phyloP scores from a whole-genome alignment of 2,113 vertebrate species.

The Esox niger region DNA sequence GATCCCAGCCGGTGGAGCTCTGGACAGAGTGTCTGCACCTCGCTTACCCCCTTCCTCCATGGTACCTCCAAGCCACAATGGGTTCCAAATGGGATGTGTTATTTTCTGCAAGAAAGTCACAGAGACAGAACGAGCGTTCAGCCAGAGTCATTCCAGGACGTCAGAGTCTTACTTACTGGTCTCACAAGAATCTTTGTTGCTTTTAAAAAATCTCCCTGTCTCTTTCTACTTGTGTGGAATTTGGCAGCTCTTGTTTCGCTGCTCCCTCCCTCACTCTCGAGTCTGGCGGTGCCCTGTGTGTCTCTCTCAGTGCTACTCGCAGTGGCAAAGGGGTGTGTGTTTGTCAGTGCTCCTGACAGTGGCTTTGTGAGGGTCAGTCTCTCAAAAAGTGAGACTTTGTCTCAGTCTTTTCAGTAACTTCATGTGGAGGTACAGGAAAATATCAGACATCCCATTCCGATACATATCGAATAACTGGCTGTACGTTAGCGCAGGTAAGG shows the following conservation, averaged over 20 bases:
- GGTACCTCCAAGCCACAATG: too few relatives aligned
- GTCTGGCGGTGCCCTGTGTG: slow-evolving; percentile 37
- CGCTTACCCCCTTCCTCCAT: background rate
- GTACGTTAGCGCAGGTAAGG: slow-evolving; percentile 40
- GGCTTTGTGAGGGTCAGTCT: slow-evolving; percentile 43
- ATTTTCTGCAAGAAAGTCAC: background rate
- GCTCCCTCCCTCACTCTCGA: slow-evolving; percentile 45
- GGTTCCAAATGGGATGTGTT: background rate
- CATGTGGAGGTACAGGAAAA: slow-evolving; percentile 16
- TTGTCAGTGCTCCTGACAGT: slow-evolving; percentile 35
- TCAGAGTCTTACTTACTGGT: slow-evolving; percentile 33
- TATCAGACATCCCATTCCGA: slow-evolving; percentile 14
- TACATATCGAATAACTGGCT: slow-evolving; percentile 1
- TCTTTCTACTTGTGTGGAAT: slow-evolving; percentile 54
- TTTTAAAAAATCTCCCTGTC: slow-evolving; percentile 20
- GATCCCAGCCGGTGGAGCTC: background rate
- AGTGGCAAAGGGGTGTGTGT: slow-evolving; percentile 45
- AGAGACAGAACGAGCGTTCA: background rate
- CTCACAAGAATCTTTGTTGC: slow-evolving; percentile 33
- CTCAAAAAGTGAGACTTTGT: slow-evolving; percentile 30
- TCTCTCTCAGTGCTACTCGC: slow-evolving; percentile 45
- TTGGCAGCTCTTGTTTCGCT: slow-evolving; percentile 46
- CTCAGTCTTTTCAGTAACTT: background rate
- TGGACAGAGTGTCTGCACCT: background rate
- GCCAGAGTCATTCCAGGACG: slow-evolving; percentile 18